A percentile compares a stretch with the other conserved stretches of the same genome.
Evolutionary conservation across 2,113 vertebrate genomes (phyloP).

Genomic region (Eptatretus burgeri): DNA sequence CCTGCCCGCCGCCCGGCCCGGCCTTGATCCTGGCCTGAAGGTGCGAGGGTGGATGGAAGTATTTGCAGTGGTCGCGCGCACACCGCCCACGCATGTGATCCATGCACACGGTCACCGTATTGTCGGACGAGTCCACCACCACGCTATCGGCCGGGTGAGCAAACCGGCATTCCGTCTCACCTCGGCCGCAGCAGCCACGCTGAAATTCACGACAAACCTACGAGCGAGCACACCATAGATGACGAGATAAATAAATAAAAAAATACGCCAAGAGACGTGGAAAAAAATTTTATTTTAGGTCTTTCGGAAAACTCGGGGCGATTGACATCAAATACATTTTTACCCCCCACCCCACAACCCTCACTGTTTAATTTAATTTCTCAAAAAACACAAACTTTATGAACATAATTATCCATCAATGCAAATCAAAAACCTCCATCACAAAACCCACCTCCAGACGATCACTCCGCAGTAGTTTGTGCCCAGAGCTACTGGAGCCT

Average conservation of each 20-base stretch:
- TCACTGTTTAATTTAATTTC: too few species aligned
- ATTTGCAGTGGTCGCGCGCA: constrained; percentile 2
- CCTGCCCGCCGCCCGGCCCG: too few species aligned
- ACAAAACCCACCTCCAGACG: constrained; percentile 62
- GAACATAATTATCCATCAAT: neutral
- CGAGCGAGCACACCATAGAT: neutral
- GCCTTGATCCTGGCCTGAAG: constrained; percentile 6
- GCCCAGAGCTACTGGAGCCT: constrained; percentile 23
- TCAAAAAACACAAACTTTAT: too few species aligned
- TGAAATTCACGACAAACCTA: constrained; percentile 1
- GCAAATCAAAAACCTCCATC: neutral
- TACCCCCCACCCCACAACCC: too few species aligned
- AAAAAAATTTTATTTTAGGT: too few species aligned
- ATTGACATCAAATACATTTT: too few species aligned
- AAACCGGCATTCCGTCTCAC: neutral
- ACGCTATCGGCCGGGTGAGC: neutral
- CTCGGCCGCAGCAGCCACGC: constrained; percentile 2
- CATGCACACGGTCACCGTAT: constrained; percentile 3
- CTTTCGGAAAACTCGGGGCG: too few species aligned
- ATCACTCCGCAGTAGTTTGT: constrained; percentile 67
- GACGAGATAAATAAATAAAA: too few species aligned
- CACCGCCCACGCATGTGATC: neutral
- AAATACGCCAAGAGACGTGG: too few species aligned
- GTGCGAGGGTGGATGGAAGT: constrained; percentile 1
- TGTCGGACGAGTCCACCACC: neutral